Evolutionary conservation across 1,140 invertebrate genomes (phyloP).

Genomic region (Zaprionus gabonicus): DNA sequence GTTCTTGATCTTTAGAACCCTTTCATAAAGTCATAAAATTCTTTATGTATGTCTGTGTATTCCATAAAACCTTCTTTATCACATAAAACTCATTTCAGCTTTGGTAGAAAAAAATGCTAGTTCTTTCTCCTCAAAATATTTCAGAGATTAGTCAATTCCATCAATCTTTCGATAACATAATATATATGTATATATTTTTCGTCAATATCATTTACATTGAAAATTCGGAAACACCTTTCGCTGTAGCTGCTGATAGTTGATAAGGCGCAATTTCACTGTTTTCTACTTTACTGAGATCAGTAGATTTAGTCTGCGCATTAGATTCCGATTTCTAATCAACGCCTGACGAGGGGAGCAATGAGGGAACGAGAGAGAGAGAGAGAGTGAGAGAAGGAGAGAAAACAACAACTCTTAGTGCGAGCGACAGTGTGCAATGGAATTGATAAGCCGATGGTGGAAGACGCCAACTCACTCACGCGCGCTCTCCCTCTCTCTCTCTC

Average conservation of each 20-base stretch:
- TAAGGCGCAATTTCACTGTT: neutral
- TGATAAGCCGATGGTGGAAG: neutral
- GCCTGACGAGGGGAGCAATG: neutral
- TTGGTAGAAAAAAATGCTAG: too few species aligned
- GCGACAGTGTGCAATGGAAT: neutral
- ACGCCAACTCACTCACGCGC: neutral
- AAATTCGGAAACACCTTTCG: neutral
- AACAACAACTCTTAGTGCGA: constrained; percentile 31
- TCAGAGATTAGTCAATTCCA: too few species aligned
- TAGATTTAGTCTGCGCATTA: constrained; percentile 25
- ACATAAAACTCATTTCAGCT: too few species aligned
- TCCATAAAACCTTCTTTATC: too few species aligned
- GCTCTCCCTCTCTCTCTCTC: neutral
- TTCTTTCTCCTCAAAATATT: too few species aligned
- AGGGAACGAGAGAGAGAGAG: too few species aligned
- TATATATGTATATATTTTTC: too few species aligned
- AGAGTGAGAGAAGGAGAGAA: constrained; percentile 9
- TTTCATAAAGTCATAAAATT: too few species aligned
- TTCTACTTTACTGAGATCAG: constrained; percentile 20
- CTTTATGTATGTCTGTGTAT: too few species aligned
- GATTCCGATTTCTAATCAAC: constrained; percentile 44
- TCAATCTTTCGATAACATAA: too few species aligned
- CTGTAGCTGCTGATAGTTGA: neutral
- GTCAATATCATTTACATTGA: too few species aligned
- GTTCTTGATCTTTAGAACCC: too few species aligned